phyloP scores from a whole-genome alignment of 2,113 vertebrate genomes.

The Fulica atra region DNA sequence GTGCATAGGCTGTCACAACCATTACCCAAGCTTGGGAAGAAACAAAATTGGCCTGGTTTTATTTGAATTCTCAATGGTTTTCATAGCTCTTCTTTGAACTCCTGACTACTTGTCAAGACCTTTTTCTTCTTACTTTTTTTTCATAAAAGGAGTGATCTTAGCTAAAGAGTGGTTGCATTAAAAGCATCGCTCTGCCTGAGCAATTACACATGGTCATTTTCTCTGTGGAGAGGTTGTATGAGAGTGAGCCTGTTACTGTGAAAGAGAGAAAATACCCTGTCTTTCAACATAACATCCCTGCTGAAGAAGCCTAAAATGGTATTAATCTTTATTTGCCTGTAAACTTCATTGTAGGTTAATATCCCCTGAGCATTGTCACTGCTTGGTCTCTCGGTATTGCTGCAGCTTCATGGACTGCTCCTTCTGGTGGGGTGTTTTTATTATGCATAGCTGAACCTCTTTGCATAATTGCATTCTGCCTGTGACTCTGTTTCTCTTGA shows the following conservation, averaged over 20 bases:
- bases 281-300: background rate
- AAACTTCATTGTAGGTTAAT: background rate
- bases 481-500: background rate
- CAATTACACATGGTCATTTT: slow-evolving; percentile 19
- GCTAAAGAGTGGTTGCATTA: background rate
- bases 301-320: background rate
- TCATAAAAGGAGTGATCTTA: background rate
- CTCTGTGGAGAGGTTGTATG: background rate
- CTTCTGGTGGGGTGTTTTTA: background rate
- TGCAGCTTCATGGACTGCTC: background rate
- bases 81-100: slow-evolving; percentile 9
- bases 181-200: background rate
- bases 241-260: background rate
- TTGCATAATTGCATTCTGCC: background rate
- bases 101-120: background rate
- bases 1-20: background rate
- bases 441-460: background rate
- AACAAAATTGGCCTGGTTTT: background rate
- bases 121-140: background rate
- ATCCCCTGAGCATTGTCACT: background rate
- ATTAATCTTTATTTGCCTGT: slow-evolving; percentile 45
- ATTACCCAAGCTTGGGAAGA: background rate
- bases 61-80: background rate
- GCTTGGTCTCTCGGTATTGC: background rate
- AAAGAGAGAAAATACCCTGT: background rate